phyloP scores from a whole-genome alignment of 2,113 vertebrate genomes.

The Atherinomorus stipes region DNA sequence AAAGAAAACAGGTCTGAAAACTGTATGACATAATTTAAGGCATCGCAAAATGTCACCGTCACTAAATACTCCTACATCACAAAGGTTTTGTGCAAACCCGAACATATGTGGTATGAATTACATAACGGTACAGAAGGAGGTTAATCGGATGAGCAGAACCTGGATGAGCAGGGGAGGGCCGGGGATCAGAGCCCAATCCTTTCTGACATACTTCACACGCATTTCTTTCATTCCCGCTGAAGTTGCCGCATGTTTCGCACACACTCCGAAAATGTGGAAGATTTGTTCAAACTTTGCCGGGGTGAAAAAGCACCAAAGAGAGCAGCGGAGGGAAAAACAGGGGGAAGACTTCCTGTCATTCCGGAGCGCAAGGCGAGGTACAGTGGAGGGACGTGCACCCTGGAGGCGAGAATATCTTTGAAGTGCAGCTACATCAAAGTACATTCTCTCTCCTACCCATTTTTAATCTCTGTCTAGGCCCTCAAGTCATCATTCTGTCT shows the following conservation, averaged over 20 bases:
- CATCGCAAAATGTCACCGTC: background rate
- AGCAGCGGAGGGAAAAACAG: background rate
- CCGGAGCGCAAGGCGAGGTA: constrained; percentile 24
- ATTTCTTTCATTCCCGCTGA: constrained; percentile 25
- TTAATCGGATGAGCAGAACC: constrained; percentile 47
- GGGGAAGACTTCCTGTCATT: constrained; percentile 25
- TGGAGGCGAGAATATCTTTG: constrained; percentile 54
- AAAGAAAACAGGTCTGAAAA: background rate
- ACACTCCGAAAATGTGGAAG: background rate
- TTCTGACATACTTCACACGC: constrained; percentile 43
- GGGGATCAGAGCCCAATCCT: constrained; percentile 52
- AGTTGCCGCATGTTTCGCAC: constrained; percentile 16
- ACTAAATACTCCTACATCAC: background rate
- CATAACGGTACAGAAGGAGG: constrained; percentile 12
- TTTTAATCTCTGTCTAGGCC: constrained; percentile 42
- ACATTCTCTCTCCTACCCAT: constrained; percentile 14
- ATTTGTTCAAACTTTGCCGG: constrained; percentile 18
- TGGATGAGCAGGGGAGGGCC: constrained; percentile 21
- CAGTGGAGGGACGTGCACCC: constrained; percentile 46
- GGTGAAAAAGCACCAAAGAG: constrained; percentile 4
- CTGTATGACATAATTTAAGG: constrained; percentile 5
- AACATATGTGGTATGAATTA: background rate
- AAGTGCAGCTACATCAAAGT: constrained; percentile 69
- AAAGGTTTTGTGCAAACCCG: background rate
- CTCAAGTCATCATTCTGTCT: constrained; percentile 27